These are phyloP conservation scores for Nycteola revayana DNA, from an alignment of 2,888 invertebrate species.

Conservation along the genomic window DNA sequence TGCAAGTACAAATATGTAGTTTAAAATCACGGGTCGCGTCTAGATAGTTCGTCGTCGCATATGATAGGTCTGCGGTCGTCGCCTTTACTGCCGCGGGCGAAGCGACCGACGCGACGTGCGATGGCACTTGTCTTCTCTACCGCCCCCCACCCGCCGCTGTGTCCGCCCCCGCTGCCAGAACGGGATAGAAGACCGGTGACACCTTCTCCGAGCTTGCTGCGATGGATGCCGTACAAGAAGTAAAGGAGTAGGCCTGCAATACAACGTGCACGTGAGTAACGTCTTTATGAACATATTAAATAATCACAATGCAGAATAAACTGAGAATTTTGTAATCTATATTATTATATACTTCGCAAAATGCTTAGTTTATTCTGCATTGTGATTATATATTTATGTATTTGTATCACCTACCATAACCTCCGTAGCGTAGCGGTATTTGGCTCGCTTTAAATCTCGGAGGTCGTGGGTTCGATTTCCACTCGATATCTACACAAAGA, in stretches of 20 bases:
- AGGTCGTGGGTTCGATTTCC: too few relatives aligned
- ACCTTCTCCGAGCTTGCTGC: conserved; percentile 89
- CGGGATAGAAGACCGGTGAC: conserved; percentile 68
- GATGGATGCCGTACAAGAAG: conserved; percentile 92
- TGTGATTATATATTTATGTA: too few relatives aligned
- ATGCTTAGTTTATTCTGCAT: too few relatives aligned
- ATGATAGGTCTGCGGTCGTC: conserved; percentile 76
- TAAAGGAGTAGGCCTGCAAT: conserved; percentile 89
- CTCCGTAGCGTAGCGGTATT: too few relatives aligned
- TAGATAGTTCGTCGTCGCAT: conserved; percentile 67
- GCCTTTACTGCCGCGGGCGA: conserved; percentile 60
- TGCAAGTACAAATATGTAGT: conserved; percentile 1
- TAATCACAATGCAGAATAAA: too few relatives aligned
- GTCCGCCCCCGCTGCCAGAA: conserved; percentile 61
- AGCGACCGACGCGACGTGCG: conserved; percentile 62
- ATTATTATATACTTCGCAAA: too few relatives aligned
- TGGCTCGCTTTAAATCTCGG: too few relatives aligned
- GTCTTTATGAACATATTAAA: too few relatives aligned
- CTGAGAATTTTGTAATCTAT: too few relatives aligned
- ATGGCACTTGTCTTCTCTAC: conserved; percentile 70
- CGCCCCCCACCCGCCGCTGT: conserved; percentile 69
- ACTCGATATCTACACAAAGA: too few relatives aligned
- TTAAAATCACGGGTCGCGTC: conserved; percentile 68
- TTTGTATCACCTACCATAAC: too few relatives aligned
- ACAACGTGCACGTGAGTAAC: too few relatives aligned